Evolutionary conservation across 1,140 invertebrate species (phyloP).

Genomic region (Aleiodes sp.): DNA sequence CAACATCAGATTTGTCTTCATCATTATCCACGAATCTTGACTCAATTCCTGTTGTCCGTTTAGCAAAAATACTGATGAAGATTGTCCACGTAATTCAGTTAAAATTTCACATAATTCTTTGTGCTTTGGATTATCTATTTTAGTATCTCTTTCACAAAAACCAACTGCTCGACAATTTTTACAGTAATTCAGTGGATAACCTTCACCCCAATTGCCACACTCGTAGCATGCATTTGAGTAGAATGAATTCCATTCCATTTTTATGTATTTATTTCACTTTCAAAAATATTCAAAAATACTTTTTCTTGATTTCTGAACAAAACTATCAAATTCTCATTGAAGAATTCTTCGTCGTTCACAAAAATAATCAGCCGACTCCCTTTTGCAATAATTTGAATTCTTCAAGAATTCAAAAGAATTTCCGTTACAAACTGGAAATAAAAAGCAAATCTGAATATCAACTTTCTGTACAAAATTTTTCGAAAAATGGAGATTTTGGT

Average conservation of each 20-base stretch:
- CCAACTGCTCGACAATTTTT: constrained; percentile 48
- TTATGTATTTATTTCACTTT: neutral
- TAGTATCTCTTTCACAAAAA: constrained; percentile 47
- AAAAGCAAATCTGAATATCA: too few relatives aligned
- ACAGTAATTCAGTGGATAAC: constrained; percentile 40
- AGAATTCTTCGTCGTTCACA: too few relatives aligned
- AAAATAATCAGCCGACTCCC: too few relatives aligned
- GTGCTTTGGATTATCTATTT: constrained; percentile 42
- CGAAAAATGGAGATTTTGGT: too few relatives aligned
- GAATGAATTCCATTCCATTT: constrained; percentile 18
- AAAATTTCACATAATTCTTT: constrained; percentile 49
- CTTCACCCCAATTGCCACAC: constrained; percentile 14
- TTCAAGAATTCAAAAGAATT: too few relatives aligned
- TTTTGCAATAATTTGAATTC: too few relatives aligned
- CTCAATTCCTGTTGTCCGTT: constrained; percentile 25
- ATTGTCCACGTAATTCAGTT: constrained; percentile 32
- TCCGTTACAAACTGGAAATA: too few relatives aligned
- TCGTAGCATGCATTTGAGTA: constrained; percentile 17
- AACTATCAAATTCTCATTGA: too few relatives aligned
- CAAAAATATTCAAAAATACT: too few relatives aligned
- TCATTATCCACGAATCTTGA: constrained; percentile 37
- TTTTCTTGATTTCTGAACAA: too few relatives aligned
- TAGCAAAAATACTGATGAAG: constrained; percentile 24
- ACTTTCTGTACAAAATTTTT: too few relatives aligned
- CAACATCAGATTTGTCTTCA: constrained; percentile 51